These are phyloP conservation scores for Triplophysa yarkandensis DNA, from an alignment of 2,797 vertebrate species.

Conservation along the genomic window DNA sequence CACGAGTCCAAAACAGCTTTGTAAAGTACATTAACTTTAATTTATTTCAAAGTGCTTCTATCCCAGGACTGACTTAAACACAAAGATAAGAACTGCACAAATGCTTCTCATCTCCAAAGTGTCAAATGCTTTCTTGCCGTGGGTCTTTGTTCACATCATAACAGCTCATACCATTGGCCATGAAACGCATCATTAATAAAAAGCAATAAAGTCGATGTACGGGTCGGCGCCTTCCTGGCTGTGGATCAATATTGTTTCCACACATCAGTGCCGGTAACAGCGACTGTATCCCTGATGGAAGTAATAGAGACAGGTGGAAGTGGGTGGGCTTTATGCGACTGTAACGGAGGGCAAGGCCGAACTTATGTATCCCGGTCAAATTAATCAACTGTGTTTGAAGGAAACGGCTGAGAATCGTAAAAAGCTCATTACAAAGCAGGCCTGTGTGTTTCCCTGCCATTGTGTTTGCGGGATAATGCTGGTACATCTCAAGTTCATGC, in stretches of 20 bases:
- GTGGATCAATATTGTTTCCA: slow-evolving; percentile 47
- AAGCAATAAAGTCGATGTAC: slow-evolving; percentile 42
- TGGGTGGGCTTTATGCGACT: slow-evolving; percentile 3
- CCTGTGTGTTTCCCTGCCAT: background rate
- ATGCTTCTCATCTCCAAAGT: slow-evolving; percentile 9
- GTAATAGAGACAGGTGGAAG: slow-evolving; percentile 44
- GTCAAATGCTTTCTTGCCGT: background rate
- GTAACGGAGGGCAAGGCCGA: slow-evolving; percentile 37
- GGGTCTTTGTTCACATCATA: slow-evolving; percentile 35
- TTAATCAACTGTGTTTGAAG: slow-evolving; percentile 14
- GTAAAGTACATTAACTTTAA: slow-evolving; percentile 25
- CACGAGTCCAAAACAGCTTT: background rate
- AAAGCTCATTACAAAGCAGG: slow-evolving; percentile 12
- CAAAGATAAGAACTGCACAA: slow-evolving; percentile 7
- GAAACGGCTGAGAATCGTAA: background rate
- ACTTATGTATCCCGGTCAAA: slow-evolving; percentile 13
- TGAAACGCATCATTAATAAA: slow-evolving; percentile 47
- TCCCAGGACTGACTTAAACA: background rate
- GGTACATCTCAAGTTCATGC: background rate
- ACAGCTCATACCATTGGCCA: slow-evolving; percentile 3
- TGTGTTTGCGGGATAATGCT: slow-evolving; percentile 1
- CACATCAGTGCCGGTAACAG: slow-evolving; percentile 27
- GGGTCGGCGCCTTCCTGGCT: slow-evolving; percentile 13
- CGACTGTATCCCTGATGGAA: slow-evolving; percentile 31
- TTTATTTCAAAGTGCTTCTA: slow-evolving; percentile 13